Percentiles rank a stretch among this genome's conserved stretches.
phyloP scores from a whole-genome alignment of 53 echinoderm and acorn worm genomes.

The Echinometra lucunter region DNA sequence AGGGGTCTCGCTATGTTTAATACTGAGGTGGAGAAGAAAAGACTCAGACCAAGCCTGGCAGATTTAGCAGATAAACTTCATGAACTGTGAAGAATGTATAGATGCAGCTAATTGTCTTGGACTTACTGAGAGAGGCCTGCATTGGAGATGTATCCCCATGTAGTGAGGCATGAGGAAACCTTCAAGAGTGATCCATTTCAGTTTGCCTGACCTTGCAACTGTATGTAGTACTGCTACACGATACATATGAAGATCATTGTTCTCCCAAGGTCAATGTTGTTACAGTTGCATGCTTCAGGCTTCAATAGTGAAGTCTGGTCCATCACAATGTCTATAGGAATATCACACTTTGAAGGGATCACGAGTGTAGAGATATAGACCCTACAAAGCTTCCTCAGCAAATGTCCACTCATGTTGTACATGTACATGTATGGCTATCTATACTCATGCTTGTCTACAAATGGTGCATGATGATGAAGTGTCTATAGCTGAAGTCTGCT shows the following conservation, averaged over 20 bases:
- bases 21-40: slow-evolving; percentile 6
- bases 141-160: neutral
- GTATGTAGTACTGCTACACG: neutral
- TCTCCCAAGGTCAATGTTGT: neutral
- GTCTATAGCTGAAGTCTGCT: neutral
- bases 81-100: slow-evolving; percentile 26
- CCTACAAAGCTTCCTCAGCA: neutral
- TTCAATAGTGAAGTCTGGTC: neutral
- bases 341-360: neutral
- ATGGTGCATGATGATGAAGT: neutral
- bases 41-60: slow-evolving; percentile 49
- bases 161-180: neutral
- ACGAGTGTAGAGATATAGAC: neutral
- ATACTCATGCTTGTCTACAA: neutral
- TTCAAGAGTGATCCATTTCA: neutral
- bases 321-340: neutral
- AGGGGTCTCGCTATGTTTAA: neutral
- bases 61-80: slow-evolving; percentile 20
- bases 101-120: neutral
- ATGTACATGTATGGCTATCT: neutral
- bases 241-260: neutral
- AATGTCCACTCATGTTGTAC: neutral
- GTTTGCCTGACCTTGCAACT: neutral
- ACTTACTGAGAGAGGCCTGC: neutral
- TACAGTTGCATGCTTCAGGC: neutral